A percentile compares a stretch with the other conserved stretches of the same genome.
These are phyloP conservation scores for Syngnathoides biaculeatus DNA, from an alignment of 2,113 vertebrate genomes.

Conservation along the genomic window DNA sequence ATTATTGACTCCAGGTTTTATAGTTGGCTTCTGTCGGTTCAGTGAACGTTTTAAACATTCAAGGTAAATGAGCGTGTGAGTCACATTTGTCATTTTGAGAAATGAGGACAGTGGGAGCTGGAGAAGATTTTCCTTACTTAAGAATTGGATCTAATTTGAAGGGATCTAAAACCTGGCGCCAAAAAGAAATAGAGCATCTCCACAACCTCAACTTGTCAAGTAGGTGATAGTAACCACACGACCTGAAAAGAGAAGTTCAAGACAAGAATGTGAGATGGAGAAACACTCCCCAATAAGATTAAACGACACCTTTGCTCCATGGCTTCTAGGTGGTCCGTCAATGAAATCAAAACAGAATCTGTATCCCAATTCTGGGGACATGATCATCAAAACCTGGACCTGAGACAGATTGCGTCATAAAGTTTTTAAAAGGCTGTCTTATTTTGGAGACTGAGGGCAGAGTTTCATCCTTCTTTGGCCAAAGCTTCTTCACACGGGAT, in stretches of 20 bases:
- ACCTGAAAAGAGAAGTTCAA: slow-evolving; percentile 31
- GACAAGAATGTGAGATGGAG: neutral
- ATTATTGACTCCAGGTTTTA: slow-evolving; percentile 60
- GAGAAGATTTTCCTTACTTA: slow-evolving; percentile 27
- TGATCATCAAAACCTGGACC: neutral
- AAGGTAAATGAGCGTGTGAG: slow-evolving; percentile 28
- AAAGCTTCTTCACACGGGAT: neutral
- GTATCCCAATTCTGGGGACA: neutral
- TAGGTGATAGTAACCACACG: slow-evolving; percentile 39
- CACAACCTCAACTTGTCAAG: slow-evolving; percentile 15
- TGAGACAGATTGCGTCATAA: neutral
- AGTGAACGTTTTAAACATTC: slow-evolving; percentile 30
- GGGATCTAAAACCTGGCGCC: slow-evolving; percentile 36
- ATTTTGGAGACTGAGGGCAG: neutral
- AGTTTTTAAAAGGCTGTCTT: neutral
- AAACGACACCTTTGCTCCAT: neutral
- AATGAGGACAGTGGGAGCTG: slow-evolving; percentile 2
- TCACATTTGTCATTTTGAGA: slow-evolving; percentile 20
- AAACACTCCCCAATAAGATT: neutral
- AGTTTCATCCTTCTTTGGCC: neutral
- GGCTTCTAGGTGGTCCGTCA: slow-evolving; percentile 2
- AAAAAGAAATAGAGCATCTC: slow-evolving; percentile 20
- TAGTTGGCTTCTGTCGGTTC: slow-evolving; percentile 41
- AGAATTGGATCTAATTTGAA: slow-evolving; percentile 28
- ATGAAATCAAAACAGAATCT: neutral